Percentiles rank a stretch among this genome's conserved stretches.
These are phyloP conservation scores for Spilogale gracilis DNA, from an alignment of 2,113 vertebrate genomes.

Conservation along the genomic window DNA sequence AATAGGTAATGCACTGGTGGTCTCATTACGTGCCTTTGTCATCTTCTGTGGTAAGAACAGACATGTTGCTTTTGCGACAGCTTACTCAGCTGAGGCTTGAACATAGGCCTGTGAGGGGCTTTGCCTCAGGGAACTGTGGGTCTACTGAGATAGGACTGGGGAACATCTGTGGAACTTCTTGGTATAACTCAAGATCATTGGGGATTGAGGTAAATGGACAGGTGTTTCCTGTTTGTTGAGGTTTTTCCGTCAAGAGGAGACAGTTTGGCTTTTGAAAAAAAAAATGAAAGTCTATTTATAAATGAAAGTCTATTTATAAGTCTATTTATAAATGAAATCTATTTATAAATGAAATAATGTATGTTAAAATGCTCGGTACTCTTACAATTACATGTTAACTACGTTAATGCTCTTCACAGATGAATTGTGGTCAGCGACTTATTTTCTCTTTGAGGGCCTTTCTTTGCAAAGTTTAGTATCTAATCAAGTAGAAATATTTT, in stretches of 20 bases:
- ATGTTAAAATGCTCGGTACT: not conserved
- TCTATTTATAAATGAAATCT: not conserved
- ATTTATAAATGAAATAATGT: slow-evolving; percentile 38
- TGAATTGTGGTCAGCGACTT: not conserved
- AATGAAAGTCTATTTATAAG: not conserved
- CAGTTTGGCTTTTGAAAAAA: not conserved
- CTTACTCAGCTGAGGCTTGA: not conserved
- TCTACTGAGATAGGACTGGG: not conserved
- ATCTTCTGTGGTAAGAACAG: not conserved
- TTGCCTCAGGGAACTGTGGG: not conserved
- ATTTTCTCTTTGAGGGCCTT: not conserved
- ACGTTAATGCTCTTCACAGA: not conserved
- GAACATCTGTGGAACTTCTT: not conserved
- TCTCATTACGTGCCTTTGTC: not conserved
- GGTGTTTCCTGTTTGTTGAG: slow-evolving; percentile 18
- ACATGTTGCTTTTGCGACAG: not conserved
- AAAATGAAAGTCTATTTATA: not conserved
- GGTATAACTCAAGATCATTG: not conserved
- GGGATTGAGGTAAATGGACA: not conserved
- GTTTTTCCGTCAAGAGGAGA: not conserved
- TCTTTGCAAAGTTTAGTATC: not conserved
- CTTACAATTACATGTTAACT: slow-evolving; percentile 5
- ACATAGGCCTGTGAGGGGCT: not conserved
- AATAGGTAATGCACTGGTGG: slow-evolving; percentile 87
- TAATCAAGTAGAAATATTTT: not conserved